phyloP scores from a whole-genome alignment of 2,797 vertebrate genomes.

The Sandelia bainsii region DNA sequence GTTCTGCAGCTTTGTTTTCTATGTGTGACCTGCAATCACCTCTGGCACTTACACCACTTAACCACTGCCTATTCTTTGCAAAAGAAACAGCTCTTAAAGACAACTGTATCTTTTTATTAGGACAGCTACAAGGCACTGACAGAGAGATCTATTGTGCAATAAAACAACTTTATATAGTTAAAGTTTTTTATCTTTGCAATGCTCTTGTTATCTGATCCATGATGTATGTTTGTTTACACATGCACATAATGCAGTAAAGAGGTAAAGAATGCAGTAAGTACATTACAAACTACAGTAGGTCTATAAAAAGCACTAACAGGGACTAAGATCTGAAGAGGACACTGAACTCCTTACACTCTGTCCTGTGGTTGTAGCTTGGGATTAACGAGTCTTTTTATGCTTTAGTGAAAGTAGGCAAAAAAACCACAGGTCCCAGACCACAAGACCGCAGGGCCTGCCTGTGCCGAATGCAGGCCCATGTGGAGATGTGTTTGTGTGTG shows the following conservation, averaged over 20 bases:
- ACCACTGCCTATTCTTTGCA: background rate
- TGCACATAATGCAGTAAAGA: background rate
- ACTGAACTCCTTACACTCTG: conserved; percentile 39
- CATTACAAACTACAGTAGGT: conserved; percentile 21
- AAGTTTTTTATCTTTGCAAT: background rate
- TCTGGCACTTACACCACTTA: conserved; percentile 22
- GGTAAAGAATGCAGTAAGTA: conserved; percentile 25
- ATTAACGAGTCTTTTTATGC: conserved; percentile 76
- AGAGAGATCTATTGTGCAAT: background rate
- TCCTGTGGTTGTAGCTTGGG: conserved; percentile 68
- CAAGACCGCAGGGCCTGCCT: conserved; percentile 72
- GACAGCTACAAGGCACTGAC: background rate
- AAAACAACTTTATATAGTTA: background rate
- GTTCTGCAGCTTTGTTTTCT: conserved; percentile 61
- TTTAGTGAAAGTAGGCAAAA: conserved; percentile 75
- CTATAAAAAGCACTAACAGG: conserved; percentile 54
- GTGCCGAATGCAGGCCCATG: conserved; percentile 46
- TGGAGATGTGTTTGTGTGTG: conserved; percentile 37
- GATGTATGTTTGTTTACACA: conserved; percentile 11
- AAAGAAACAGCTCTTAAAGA: background rate
- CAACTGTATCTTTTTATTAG: background rate
- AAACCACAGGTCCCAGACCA: conserved; percentile 76
- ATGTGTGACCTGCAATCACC: conserved; percentile 35
- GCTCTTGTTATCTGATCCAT: background rate
- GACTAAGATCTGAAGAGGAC: conserved; percentile 48